Conservation (phyloP, 2,113 vertebrate species). For the Daubentonia madagascariensis region DNA sequence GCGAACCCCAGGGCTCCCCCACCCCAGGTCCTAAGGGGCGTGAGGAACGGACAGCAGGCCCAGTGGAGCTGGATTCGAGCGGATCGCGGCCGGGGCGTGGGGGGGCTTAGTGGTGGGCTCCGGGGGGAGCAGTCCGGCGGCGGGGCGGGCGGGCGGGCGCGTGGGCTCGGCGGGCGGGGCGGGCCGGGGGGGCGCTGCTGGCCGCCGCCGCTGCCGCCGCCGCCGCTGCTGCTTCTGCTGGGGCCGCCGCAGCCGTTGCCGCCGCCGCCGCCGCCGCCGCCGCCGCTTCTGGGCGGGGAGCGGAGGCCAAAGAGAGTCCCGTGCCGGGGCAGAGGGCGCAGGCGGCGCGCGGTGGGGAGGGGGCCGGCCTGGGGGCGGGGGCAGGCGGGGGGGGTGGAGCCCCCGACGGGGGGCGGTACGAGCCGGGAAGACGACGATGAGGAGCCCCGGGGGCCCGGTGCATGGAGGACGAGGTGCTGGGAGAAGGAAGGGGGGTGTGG, state of each 20-base stretch:
- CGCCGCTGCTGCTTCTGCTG: conserved; percentile 75
- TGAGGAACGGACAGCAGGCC: conserved; percentile 70
- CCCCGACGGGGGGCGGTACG: conserved; percentile 73
- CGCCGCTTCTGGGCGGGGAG: conserved; percentile 67
- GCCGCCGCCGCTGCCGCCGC: conserved; percentile 65
- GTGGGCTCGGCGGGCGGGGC: conserved; percentile 70
- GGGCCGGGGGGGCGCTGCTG: conserved; percentile 77
- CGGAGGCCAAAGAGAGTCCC: conserved; percentile 71
- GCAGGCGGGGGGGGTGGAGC: conserved; percentile 69
- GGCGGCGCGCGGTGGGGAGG: conserved; percentile 52
- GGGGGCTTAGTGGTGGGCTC: conserved; percentile 65
- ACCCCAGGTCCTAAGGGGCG: conserved; percentile 57
- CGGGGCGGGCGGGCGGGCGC: conserved; percentile 67
- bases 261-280: conserved; percentile 65
- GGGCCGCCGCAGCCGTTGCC: conserved; percentile 74
- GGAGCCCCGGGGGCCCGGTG: conserved; percentile 70
- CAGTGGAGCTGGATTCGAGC: conserved; percentile 60
- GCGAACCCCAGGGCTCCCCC: conserved; percentile 63
- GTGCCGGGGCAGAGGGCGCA: conserved; percentile 69
- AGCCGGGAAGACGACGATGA: conserved; percentile 44
- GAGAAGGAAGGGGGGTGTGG: conserved; percentile 61
- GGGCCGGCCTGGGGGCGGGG: conserved; percentile 67
- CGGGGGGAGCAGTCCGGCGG: conserved; percentile 78
- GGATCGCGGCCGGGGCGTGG: conserved; percentile 34
- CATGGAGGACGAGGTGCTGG: conserved; percentile 70